phyloP scores from a whole-genome alignment of 2,113 vertebrate species.

The Bothrops jararaca region DNA sequence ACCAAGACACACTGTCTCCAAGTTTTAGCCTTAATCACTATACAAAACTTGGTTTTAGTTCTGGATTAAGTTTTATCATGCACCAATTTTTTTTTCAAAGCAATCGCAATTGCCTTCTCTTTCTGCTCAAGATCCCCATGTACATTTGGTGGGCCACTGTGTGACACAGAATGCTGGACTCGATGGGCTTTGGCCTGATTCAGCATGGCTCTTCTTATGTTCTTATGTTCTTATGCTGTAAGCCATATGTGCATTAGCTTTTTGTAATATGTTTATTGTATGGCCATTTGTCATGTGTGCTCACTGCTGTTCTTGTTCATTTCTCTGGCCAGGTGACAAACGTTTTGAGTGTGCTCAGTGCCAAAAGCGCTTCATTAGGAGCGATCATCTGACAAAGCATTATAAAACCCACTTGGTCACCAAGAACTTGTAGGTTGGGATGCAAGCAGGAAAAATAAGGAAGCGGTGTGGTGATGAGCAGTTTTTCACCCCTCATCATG shows the following conservation, averaged over 20 bases:
- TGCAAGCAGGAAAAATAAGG: neutral
- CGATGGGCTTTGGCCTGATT: too few relatives aligned
- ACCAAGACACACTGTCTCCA: neutral
- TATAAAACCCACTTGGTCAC: slow-evolving; percentile 98
- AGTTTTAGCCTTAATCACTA: neutral
- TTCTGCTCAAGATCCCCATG: too few relatives aligned
- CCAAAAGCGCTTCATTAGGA: slow-evolving; percentile 98
- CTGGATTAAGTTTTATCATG: neutral
- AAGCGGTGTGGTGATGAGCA: neutral
- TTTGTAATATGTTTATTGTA: neutral
- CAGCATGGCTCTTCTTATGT: too few relatives aligned
- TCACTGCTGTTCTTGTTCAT: neutral
- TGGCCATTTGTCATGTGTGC: neutral
- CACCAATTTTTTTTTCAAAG: neutral
- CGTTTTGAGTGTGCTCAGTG: slow-evolving; percentile 95
- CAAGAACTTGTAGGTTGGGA: slow-evolving; percentile 89
- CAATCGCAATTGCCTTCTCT: too few relatives aligned
- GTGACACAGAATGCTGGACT: too few relatives aligned
- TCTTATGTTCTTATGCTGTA: too few relatives aligned
- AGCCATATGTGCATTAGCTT: neutral
- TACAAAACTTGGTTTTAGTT: neutral
- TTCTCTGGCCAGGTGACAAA: slow-evolving; percentile 84
- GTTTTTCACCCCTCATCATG: neutral
- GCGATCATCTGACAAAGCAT: slow-evolving; percentile 98
- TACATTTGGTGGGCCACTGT: too few relatives aligned